These are phyloP conservation scores for Tiliacea aurago DNA, from an alignment of 2,888 invertebrate species.

Conservation along the genomic window DNA sequence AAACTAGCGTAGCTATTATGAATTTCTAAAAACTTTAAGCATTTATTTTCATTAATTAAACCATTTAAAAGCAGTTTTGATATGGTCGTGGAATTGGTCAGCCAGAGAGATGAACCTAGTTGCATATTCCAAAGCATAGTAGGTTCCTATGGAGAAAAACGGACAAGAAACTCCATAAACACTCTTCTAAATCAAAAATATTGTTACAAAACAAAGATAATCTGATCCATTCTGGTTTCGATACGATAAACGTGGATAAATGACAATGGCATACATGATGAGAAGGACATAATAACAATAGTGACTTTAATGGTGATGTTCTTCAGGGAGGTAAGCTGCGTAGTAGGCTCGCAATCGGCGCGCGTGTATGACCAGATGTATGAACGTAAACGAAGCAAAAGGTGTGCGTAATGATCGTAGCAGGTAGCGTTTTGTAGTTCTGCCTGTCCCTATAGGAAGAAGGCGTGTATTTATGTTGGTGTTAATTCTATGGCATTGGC, in stretches of 20 bases:
- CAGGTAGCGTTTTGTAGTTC: no score
- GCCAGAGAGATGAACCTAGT: no score
- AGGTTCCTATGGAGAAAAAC: not conserved
- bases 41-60: not conserved
- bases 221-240: not conserved
- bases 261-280: no score
- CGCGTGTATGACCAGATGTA: no score
- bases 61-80: not conserved
- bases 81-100: not conserved
- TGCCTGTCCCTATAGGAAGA: no score
- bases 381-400: no score
- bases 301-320: no score
- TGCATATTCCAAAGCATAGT: not conserved
- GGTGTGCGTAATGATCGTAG: no score
- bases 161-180: not conserved
- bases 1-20: not conserved
- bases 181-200: not conserved
- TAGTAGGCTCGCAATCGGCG: no score
- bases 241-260: not conserved
- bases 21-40: not conserved
- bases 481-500: not conserved
- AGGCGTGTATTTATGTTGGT: no score
- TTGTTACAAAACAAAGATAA: not conserved
- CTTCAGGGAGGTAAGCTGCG: no score
- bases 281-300: no score